A percentile compares a stretch with the other conserved stretches of the same genome.
Evolutionary conservation across 2,888 invertebrate species (phyloP).

Genomic region (Sicus ferrugineus): DNA sequence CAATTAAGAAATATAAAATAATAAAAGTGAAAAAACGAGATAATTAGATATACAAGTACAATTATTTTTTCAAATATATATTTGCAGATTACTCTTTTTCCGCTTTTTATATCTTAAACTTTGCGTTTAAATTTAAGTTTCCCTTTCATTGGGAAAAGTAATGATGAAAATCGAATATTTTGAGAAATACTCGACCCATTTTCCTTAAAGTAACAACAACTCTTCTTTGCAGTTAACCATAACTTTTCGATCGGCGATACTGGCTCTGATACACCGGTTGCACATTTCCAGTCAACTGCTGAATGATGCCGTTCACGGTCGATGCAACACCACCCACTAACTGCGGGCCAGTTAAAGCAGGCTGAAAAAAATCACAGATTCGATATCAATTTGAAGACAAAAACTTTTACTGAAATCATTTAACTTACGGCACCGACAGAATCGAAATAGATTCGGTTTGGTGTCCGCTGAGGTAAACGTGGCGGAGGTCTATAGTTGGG

Average conservation of each 20-base stretch:
- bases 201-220: no score
- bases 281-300: conserved; percentile 58
- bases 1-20: no score
- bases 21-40: no score
- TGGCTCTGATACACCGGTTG: conserved; percentile 54
- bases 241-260: conserved; percentile 46
- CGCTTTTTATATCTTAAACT: no score
- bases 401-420: neutral
- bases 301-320: conserved; percentile 60
- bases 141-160: no score
- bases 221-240: conserved; percentile 45
- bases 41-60: no score
- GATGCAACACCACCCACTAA: conserved; percentile 58
- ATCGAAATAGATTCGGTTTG: conserved; percentile 52
- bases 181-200: no score
- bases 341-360: conserved; percentile 54
- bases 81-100: no score
- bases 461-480: conserved; percentile 44
- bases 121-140: no score
- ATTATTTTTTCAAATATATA: no score
- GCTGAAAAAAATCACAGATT: conserved; percentile 42
- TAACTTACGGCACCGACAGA: conserved; percentile 55
- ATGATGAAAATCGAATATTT: no score
- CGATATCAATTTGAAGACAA: neutral
- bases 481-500: conserved; percentile 46